phyloP scores from a whole-genome alignment of 2,888 invertebrate genomes.

The Acanthococcus lagerstroemiae region DNA sequence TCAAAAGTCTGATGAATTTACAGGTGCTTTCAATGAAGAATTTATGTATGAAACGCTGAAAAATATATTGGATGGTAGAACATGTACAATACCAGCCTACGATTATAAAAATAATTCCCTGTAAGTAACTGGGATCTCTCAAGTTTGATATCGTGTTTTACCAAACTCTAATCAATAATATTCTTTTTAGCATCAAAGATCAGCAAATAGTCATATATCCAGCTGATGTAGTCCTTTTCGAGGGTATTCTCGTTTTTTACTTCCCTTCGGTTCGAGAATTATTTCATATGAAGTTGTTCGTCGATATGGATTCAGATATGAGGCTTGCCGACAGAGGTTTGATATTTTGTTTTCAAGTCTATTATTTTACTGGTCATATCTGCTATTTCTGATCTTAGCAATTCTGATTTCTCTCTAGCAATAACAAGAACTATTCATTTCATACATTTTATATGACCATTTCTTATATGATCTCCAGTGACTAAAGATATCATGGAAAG shows the following conservation, averaged over 20 bases:
- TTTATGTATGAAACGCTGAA: constrained; percentile 68
- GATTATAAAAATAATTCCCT: constrained; percentile 84
- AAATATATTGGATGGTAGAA: constrained; percentile 72
- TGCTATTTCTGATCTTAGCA: not conserved
- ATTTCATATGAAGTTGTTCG: constrained; percentile 98
- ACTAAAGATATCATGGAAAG: constrained; percentile 91
- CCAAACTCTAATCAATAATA: not conserved
- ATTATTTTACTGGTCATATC: too few species aligned
- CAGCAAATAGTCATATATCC: constrained; percentile 38
- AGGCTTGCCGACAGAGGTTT: constrained; percentile 87
- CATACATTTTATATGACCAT: too few species aligned
- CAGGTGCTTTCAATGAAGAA: constrained; percentile 86
- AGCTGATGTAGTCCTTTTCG: constrained; percentile 85
- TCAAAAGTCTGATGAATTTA: too few species aligned
- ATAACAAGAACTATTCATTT: constrained; percentile 11
- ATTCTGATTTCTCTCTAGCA: not conserved
- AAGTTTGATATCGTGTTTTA: too few species aligned
- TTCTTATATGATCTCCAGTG: too few species aligned
- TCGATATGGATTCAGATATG: constrained; percentile 98
- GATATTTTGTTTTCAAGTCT: not conserved
- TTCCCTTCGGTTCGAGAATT: constrained; percentile 86
- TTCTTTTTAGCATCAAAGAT: constrained; percentile 41
- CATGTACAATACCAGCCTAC: constrained; percentile 84
- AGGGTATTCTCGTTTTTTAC: constrained; percentile 97
- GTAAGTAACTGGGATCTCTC: constrained; percentile 51